Conservation (phyloP, 2,797 vertebrate genomes). For the Cynopterus sphinx region DNA sequence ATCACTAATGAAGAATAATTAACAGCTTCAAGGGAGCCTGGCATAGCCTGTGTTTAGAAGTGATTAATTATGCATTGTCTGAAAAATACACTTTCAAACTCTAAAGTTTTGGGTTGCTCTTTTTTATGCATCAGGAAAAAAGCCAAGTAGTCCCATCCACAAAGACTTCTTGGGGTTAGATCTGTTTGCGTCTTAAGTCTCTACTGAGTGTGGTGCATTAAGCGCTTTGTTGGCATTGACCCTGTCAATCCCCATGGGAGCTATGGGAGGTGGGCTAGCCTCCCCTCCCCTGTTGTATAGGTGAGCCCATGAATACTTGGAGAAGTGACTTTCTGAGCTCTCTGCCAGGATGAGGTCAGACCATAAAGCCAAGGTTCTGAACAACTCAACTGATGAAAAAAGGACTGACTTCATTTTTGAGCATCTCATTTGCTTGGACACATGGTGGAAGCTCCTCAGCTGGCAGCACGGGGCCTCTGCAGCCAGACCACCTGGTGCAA, state of each 20-base stretch:
- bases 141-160: neutral
- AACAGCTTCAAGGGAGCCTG: conserved; percentile 69
- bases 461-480: neutral
- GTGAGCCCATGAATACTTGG: neutral
- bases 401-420: neutral
- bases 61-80: conserved; percentile 71
- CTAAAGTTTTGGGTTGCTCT: conserved; percentile 52
- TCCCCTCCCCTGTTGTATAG: neutral
- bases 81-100: conserved; percentile 55
- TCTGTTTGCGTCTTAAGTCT: neutral
- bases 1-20: conserved; percentile 78
- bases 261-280: rapidly evolving
- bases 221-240: neutral
- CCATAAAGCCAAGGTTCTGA: neutral
- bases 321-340: neutral
- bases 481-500: neutral
- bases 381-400: neutral
- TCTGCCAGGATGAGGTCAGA: neutral
- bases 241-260: neutral
- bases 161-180: neutral
- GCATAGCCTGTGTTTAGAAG: conserved; percentile 70
- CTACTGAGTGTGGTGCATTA: neutral
- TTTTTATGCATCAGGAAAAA: neutral
- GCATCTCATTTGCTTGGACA: neutral
- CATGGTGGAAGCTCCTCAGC: neutral